phyloP scores from a whole-genome alignment of 2,113 vertebrate species.

The Rhynchomys soricoides region DNA sequence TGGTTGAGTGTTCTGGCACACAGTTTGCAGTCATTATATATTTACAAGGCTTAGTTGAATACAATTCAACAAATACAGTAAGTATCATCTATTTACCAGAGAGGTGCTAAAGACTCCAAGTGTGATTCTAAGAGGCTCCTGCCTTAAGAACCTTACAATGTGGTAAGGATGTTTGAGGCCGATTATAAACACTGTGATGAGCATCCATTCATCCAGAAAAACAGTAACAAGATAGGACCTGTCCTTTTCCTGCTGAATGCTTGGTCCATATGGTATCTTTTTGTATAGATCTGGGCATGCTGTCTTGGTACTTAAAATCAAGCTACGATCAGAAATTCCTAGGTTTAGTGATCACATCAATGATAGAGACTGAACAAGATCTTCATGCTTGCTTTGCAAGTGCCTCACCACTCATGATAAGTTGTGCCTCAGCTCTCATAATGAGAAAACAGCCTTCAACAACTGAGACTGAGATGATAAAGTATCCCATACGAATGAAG shows the following conservation, averaged over 20 bases:
- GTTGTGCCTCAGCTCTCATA: background rate
- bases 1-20: background rate
- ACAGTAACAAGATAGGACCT: background rate
- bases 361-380: background rate
- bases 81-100: background rate
- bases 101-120: background rate
- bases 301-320: slow-evolving; percentile 26
- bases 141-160: background rate
- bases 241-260: slow-evolving; percentile 23
- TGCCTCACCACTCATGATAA: background rate
- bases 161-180: slow-evolving; percentile 16
- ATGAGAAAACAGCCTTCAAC: background rate
- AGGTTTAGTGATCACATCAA: slow-evolving; percentile 5
- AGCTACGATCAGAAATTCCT: background rate
- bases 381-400: background rate
- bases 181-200: slow-evolving; percentile 30
- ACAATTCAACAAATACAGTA: slow-evolving; percentile 52
- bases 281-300: background rate
- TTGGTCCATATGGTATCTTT: slow-evolving; percentile 24
- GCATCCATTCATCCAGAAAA: background rate
- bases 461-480: background rate
- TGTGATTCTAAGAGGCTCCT: background rate
- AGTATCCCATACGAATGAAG: background rate
- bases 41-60: slow-evolving; percentile 1
- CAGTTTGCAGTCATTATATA: background rate